A percentile compares a stretch with the other conserved stretches of the same genome.
Conservation (phyloP, 1,140 invertebrate species). For the Liolophura sinensis region DNA sequence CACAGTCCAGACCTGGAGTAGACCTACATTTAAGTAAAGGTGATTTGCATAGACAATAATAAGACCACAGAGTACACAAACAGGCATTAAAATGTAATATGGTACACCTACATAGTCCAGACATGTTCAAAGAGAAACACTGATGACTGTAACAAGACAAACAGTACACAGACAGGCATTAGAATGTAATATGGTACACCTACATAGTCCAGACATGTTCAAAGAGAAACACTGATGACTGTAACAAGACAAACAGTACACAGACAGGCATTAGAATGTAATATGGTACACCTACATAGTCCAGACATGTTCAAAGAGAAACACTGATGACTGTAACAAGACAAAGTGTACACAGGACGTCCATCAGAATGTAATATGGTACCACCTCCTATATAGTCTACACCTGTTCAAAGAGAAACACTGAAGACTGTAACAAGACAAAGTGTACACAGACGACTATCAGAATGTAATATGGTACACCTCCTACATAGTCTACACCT, state of each 20-base stretch:
- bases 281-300: constrained; percentile 90
- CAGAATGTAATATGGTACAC: constrained; percentile 87
- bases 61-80: constrained; percentile 59
- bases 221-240: no score
- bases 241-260: no score
- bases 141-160: constrained; percentile 1
- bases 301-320: constrained; percentile 66
- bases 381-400: constrained; percentile 92
- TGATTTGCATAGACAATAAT: no score
- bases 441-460: constrained; percentile 65
- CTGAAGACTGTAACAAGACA: not conserved
- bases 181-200: constrained; percentile 90
- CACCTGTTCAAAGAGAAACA: constrained; percentile 60
- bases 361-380: constrained; percentile 86
- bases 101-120: constrained; percentile 91
- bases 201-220: constrained; percentile 80
- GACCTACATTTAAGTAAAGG: no score
- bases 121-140: constrained; percentile 58
- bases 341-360: constrained; percentile 46
- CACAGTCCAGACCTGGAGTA: no score
- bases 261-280: constrained; percentile 77
- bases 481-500: constrained; percentile 89
- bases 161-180: constrained; percentile 65
- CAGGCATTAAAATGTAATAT: constrained; percentile 86
- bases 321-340: not conserved